phyloP scores from a whole-genome alignment of 1,140 invertebrate genomes.

The Tetragonula clypearis region DNA sequence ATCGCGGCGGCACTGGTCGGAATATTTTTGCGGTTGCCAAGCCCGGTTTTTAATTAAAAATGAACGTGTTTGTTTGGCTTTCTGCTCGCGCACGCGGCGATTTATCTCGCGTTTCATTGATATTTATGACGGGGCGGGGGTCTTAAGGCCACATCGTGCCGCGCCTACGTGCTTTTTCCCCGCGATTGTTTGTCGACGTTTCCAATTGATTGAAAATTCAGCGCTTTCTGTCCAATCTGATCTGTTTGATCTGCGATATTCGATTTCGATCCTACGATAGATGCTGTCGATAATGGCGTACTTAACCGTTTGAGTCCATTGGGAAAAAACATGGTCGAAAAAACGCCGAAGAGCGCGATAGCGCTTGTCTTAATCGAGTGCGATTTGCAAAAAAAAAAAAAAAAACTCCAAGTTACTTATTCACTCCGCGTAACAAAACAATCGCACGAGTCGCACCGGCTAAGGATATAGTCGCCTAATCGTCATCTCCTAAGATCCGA shows the following conservation, averaged over 20 bases:
- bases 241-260: neutral
- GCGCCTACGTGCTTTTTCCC: neutral
- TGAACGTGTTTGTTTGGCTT: neutral
- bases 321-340: too few relatives aligned
- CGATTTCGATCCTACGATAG: neutral
- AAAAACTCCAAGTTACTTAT: too few relatives aligned
- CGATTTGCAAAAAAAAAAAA: too few relatives aligned
- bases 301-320: neutral
- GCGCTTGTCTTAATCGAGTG: too few relatives aligned
- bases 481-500: too few relatives aligned
- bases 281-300: neutral
- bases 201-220: neutral
- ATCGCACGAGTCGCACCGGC: too few relatives aligned
- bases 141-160: neutral
- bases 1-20: neutral
- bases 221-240: neutral
- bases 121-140: neutral
- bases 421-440: too few relatives aligned
- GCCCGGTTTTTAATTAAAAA: constrained; percentile 2
- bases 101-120: neutral
- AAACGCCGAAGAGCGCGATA: too few relatives aligned
- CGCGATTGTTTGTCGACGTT: neutral
- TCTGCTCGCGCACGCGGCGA: neutral
- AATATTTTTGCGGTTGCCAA: neutral
- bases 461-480: too few relatives aligned